Conservation (phyloP, 2,113 vertebrate genomes). For the Pelmatolapia mariae region DNA sequence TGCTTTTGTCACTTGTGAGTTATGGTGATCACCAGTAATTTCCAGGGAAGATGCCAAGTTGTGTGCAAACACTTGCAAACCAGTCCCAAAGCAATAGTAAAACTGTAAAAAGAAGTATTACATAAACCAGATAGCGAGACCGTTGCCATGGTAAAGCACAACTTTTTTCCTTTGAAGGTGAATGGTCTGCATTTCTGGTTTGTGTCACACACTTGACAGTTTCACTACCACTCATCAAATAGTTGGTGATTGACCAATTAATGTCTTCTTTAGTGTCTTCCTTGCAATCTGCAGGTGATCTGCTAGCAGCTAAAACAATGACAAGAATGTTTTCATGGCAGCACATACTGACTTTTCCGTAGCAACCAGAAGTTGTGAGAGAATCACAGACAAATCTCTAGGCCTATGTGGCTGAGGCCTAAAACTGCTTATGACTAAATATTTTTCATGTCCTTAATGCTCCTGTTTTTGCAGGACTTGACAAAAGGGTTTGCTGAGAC, state of each 20-base stretch:
- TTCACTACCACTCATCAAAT: background rate
- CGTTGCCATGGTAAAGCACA: background rate
- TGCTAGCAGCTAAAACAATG: background rate
- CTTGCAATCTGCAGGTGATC: background rate
- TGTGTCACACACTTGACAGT: background rate
- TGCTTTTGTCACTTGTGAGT: background rate
- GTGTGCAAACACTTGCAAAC: background rate
- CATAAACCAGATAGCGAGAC: background rate
- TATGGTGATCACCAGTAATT: background rate
- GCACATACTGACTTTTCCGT: background rate
- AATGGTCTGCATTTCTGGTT: background rate
- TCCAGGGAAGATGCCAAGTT: background rate
- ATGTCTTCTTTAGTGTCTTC: background rate
- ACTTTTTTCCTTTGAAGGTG: background rate
- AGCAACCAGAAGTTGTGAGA: background rate
- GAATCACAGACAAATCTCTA: background rate
- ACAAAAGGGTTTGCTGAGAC: background rate
- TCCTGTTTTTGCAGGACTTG: slow-evolving; percentile 21
- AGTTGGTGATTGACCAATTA: background rate
- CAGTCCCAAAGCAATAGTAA: background rate
- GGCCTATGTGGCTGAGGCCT: background rate
- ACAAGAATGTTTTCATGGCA: background rate
- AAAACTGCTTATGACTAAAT: background rate
- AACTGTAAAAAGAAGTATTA: background rate
- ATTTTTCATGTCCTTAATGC: background rate